Evolutionary conservation across 2,888 invertebrate genomes (phyloP), one percentile per base, ranked within the genome.

Genomic region (Callosobruchus maculatus): DNA sequence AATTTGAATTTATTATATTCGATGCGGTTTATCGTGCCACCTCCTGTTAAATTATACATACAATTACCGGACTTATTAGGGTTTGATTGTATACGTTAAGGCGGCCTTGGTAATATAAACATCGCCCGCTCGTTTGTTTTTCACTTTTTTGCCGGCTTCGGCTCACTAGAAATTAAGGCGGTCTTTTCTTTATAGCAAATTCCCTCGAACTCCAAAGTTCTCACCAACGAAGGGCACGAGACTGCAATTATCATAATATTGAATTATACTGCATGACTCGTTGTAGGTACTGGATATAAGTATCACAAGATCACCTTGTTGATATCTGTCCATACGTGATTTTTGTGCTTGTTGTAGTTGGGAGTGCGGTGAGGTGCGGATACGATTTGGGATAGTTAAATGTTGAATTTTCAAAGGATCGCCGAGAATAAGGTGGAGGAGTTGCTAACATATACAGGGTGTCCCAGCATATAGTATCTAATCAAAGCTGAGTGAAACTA

Each of bases 1-100:
- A 84, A 85, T 85, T 85, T 82, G 81, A 85, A 84, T 85, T 84
- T 83, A 85, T 84, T 84, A 85, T 83, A 83, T 84, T 82, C 82
- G 83, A 84, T 84, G 82, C 80, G 83, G 83, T 82, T 85, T 85
- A 85, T 84, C 84, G 80, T 82, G 81, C 82, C 83, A 84, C 84
- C 84, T 85, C 82, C 84, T 85, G 84, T 81, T 85, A 84, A 85
- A 83, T 83, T 83, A 83, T 82, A 83, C 83, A 83, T 83, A 82
- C 82, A 83, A 83, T 83, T 82, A 83, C 81, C 78, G 79, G 81
- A 80, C 84, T 85, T 85, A 85, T 85, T 81, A 82, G 81, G 81
- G 80, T 74, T 80, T 78, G 82, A 82, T 82, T 82, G 81, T 81
- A 82, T 81, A 81, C 81, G 81, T 77, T 73, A 70, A 26, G 22